Percentiles rank a stretch among this genome's conserved stretches.
phyloP scores from a whole-genome alignment of 2,797 vertebrate genomes.

The Falco biarmicus region DNA sequence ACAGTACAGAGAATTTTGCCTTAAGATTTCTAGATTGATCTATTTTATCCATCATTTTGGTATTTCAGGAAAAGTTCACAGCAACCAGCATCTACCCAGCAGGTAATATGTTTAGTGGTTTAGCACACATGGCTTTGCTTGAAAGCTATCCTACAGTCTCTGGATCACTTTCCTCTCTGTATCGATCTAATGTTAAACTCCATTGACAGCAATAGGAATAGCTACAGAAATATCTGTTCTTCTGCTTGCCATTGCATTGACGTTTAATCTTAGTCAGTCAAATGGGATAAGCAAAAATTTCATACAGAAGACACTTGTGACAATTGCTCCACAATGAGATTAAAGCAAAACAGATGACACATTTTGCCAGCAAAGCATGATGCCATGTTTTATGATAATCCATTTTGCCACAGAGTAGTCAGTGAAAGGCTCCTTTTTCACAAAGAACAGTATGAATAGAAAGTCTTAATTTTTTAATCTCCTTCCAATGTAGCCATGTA shows the following conservation, averaged over 20 bases:
- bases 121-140: neutral
- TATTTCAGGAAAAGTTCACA: neutral
- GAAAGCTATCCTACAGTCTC: neutral
- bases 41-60: neutral
- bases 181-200: neutral
- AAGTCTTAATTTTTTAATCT: neutral
- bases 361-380: neutral
- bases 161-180: neutral
- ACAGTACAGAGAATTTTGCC: neutral
- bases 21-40: neutral
- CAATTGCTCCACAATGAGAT: neutral
- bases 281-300: neutral
- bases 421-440: neutral
- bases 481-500: neutral
- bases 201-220: neutral
- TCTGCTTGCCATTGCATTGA: neutral
- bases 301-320: neutral
- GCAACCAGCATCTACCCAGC: neutral
- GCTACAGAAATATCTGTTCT: neutral
- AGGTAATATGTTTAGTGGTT: neutral
- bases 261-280: neutral
- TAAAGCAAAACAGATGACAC: slow-evolving; percentile 3
- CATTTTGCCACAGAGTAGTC: neutral
- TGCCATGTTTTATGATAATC: neutral
- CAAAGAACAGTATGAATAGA: neutral